phyloP scores from a whole-genome alignment of 2,888 invertebrate genomes.

The Dryococelus australis region DNA sequence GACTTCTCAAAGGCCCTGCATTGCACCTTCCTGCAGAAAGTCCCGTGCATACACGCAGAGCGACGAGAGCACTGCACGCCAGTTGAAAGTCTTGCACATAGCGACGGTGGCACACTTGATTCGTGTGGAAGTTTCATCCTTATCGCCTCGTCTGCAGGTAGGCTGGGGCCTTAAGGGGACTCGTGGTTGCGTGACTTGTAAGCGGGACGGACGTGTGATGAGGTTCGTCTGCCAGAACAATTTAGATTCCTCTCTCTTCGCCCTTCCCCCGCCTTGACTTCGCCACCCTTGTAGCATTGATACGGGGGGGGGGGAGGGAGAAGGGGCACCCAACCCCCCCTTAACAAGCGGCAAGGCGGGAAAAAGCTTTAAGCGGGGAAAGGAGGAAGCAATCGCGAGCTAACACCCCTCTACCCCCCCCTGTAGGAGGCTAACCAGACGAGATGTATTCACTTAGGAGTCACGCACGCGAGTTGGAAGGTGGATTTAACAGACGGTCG shows the following conservation, averaged over 20 bases:
- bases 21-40: too few relatives aligned
- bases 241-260: background rate
- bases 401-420: background rate
- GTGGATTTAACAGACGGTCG: background rate
- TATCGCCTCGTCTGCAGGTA: too few relatives aligned
- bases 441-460: conserved; percentile 5
- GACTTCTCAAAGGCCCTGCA: too few relatives aligned
- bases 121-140: too few relatives aligned
- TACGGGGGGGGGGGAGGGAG: too few relatives aligned
- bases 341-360: background rate
- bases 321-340: background rate
- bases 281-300: background rate
- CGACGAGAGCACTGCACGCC: too few relatives aligned
- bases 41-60: too few relatives aligned
- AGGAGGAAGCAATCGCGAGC: background rate
- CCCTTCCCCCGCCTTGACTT: too few relatives aligned
- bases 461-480: background rate
- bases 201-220: background rate
- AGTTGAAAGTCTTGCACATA: too few relatives aligned
- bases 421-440: background rate
- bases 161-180: background rate
- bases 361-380: background rate
- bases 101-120: too few relatives aligned
- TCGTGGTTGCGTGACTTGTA: background rate
- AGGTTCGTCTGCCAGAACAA: background rate